These are phyloP conservation scores for Pachyramphus minor DNA, from an alignment of 2,113 vertebrate genomes.

Conservation along the genomic window DNA sequence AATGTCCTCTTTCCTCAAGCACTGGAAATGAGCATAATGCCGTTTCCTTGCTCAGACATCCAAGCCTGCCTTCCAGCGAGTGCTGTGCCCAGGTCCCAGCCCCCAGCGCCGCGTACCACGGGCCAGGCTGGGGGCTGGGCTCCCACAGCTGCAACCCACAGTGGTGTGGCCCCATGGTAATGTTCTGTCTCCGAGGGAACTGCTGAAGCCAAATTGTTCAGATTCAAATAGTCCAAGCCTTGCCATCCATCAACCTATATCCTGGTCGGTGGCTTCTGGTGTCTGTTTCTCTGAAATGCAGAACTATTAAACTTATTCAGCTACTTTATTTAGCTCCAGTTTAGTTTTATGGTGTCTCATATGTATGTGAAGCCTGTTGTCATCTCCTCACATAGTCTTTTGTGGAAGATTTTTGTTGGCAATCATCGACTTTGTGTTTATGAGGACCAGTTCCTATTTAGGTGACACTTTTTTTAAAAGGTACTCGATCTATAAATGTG, in stretches of 20 bases:
- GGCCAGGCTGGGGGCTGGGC: not conserved
- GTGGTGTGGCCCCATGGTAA: not conserved
- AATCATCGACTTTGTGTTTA: not conserved
- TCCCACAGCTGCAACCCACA: rapidly evolving
- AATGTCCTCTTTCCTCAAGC: not conserved
- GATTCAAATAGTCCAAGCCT: not conserved
- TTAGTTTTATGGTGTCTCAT: not conserved
- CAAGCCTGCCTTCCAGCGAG: not conserved
- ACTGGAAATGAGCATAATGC: not conserved
- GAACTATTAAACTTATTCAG: not conserved
- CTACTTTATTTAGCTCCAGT: not conserved
- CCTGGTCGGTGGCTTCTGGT: not conserved
- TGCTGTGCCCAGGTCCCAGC: not conserved
- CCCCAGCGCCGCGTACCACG: rapidly evolving
- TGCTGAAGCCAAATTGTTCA: not conserved
- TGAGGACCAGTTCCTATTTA: not conserved
- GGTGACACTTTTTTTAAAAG: not conserved
- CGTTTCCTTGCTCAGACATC: not conserved
- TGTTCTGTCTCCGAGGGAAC: rapidly evolving
- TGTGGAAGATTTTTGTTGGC: not conserved
- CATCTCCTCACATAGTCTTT: not conserved
- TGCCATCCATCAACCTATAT: not conserved
- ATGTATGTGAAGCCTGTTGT: not conserved
- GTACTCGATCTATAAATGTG: not conserved
- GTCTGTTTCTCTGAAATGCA: not conserved